Base-by-base conservation (phyloP, 2,797 vertebrate species). In the Hirundo rustica region DNA sequence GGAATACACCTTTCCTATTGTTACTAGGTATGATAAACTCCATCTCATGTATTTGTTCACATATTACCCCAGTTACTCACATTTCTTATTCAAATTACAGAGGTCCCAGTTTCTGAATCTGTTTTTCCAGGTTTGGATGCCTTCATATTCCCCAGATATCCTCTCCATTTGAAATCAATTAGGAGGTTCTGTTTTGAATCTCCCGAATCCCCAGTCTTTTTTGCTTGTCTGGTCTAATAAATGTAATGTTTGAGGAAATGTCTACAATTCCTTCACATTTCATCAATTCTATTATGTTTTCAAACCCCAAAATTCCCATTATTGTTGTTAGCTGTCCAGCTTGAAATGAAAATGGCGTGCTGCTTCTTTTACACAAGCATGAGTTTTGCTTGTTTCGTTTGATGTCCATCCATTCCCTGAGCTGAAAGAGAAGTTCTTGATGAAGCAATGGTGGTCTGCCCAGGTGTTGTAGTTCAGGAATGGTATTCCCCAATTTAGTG, bases 221-320 rank as follows among this genome's bases (percentile, higher is more conserved):
- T 83, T 73, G 58, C 60, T 87, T 93, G 92, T 95, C 90, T 93
- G 27, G 48, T 93, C 60, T 91, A 95, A 95, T 96, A 92, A 94
- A 92, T 51, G 65, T 65, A 85, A 91, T 22, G 9, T 82, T 93
- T 94, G 74, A 94, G 81, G 67, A 55, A 88, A 84, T 0, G 26
- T 32, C 67, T 91, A 94, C 53, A 82, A 65, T 82, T 85, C 53
- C 50, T 89, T 85, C 86, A 82, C 54, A 80, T 95, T 95, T 95
- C 60, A 80, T 78, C 51, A 53, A 74, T 89, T 81, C 86, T 74
- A 54, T 76, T 90, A 61, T 42, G 80, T 20, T 79, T 82, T 77
- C 84, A 93, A n/a, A 53, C 1, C 12, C 29, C 27, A 64, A 76
- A 94, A 88, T 87, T 87, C 73, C 70, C 60, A 72, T 70, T 91